phyloP scores from a whole-genome alignment of 2,888 invertebrate species.

The Rhogogaster chlorosoma region DNA sequence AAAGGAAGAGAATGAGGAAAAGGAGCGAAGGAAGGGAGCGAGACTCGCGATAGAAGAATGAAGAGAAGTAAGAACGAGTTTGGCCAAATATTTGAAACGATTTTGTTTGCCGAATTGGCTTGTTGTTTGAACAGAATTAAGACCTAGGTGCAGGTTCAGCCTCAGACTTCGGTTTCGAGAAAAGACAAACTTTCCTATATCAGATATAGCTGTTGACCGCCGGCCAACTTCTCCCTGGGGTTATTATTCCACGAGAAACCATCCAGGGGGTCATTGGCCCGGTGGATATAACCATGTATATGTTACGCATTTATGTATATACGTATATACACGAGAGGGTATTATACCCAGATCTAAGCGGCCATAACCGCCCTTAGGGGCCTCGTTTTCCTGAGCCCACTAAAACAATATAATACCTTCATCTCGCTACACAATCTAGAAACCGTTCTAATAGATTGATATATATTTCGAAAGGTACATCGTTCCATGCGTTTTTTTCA shows the following conservation, averaged over 20 bases:
- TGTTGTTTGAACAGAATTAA: background rate
- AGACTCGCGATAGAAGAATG: background rate
- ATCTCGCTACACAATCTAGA: constrained; percentile 13
- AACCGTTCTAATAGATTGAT: constrained; percentile 12
- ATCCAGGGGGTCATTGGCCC: constrained; percentile 31
- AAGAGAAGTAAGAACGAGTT: background rate
- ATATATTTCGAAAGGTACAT: background rate
- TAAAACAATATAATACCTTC: constrained; percentile 43
- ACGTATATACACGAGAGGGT: background rate
- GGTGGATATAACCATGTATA: constrained; percentile 3
- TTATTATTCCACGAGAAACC: constrained; percentile 42
- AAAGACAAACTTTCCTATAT: constrained; percentile 32
- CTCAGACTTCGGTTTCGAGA: background rate
- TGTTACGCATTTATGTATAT: constrained; percentile 7
- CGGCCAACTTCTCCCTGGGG: constrained; percentile 33
- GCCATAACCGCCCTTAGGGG: constrained; percentile 33
- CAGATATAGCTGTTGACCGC: background rate
- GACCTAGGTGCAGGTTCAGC: background rate
- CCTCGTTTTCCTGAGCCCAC: constrained; percentile 31
- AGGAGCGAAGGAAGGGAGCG: background rate
- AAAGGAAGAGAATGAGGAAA: background rate
- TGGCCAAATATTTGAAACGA: background rate
- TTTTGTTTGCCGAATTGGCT: background rate
- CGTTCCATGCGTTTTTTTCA: no score
- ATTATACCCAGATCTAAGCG: constrained; percentile 38